Percentiles rank a stretch among this genome's conserved stretches.
Conservation (phyloP, 2,888 invertebrate species). For the Dyspetes luteomarginatus region DNA sequence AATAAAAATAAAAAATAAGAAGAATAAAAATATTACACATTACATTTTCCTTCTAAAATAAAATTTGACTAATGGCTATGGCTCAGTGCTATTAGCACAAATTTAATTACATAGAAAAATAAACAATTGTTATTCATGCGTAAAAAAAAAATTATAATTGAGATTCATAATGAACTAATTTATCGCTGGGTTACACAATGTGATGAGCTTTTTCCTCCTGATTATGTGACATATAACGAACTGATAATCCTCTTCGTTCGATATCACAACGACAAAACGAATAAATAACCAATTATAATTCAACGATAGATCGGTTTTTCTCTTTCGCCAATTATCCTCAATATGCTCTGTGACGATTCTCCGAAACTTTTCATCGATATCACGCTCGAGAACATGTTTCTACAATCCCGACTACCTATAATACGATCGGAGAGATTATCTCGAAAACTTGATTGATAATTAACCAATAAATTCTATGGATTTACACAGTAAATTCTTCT, state of each 20-base stretch:
- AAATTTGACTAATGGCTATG: too few relatives aligned
- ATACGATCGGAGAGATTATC: too few relatives aligned
- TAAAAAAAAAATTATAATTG: conserved; percentile 6
- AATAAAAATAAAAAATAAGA: not conserved
- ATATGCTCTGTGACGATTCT: not conserved
- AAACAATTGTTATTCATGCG: not conserved
- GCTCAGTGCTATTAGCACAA: too few relatives aligned
- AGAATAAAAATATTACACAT: too few relatives aligned
- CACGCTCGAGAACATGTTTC: not conserved
- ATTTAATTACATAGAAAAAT: too few relatives aligned
- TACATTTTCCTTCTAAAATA: conserved; percentile 7
- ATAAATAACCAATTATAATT: not conserved
- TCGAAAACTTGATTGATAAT: conserved; percentile 1
- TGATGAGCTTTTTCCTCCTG: too few relatives aligned
- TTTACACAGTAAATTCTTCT: conserved; percentile 13
- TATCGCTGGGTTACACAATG: too few relatives aligned
- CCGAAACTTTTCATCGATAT: not conserved
- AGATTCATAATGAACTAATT: not conserved
- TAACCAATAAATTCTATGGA: conserved; percentile 21
- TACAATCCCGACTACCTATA: not conserved
- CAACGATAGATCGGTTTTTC: not conserved
- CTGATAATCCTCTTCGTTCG: not conserved
- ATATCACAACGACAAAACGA: not conserved
- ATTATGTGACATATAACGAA: too few relatives aligned
- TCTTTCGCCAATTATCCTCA: not conserved